Evolutionary conservation across 2,113 vertebrate genomes (phyloP), one percentile per base, ranked within the genome.

Genomic region (Psephotus haematonotus): DNA sequence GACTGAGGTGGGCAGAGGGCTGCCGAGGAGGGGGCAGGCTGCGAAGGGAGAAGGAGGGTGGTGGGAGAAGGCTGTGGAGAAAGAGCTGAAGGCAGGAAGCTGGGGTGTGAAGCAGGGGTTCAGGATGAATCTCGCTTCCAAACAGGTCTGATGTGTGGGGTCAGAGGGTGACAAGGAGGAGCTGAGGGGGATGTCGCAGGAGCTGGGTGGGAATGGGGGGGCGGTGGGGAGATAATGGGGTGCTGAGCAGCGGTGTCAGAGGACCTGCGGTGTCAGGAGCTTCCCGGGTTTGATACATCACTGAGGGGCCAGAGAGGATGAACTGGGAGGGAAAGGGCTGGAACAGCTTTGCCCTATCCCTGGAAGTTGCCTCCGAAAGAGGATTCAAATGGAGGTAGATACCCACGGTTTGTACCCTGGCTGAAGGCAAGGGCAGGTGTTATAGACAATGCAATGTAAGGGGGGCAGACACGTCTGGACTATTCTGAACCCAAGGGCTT

Each of bases 141-240:
- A 47, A 28, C 4, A 2, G 27, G 6, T 20, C 16, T 43, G 22
- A 5, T 4, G 29, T 14, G 37, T 17, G 33, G 82, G 68, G 29
- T 7, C 59, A 24, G n/a, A 11, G 10, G 41, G 63, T 3, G 4
- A 50, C 33, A 2, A 3, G 13, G 52, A 28, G 47, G 35, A 11
- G 29, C 24, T 24, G 52, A 13, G 69, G 35, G 11, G 29, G 25
- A 2, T 13, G 52, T 28, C 13, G 3, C 10, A 6, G 31, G n/a
- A 31, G 29, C 27, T 2, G 8, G 28, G 31, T 27, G n/a, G 70
- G 55, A 27, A 20, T 39, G 28, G 9, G 37, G 12, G 31, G 37
- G 60, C 0, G 0, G 5, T n/a, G 70, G 49, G 29, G 43, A 25
- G 29, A 4, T 24, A 6, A 17, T 0, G 1, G 31, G 41, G 39